Percentiles rank a stretch among this genome's conserved stretches.
phyloP scores from a whole-genome alignment of 2,797 vertebrate species.

The Premnoplex brunnescens region DNA sequence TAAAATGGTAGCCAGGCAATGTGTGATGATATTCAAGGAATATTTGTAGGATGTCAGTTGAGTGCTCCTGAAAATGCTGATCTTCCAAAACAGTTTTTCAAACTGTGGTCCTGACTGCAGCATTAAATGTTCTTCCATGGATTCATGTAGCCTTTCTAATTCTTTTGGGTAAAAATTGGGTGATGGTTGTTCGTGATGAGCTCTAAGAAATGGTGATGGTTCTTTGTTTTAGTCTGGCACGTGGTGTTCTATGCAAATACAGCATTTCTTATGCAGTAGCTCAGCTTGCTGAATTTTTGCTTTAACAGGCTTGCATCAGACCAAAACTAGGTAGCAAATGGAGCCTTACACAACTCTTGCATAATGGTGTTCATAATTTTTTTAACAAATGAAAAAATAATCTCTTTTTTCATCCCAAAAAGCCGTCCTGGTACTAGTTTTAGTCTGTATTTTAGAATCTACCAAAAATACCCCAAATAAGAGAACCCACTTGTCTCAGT shows the following conservation, averaged over 20 bases:
- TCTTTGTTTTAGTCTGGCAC: neutral
- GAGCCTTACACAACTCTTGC: neutral
- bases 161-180: neutral
- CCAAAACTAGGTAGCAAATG: neutral
- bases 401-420: neutral
- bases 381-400: neutral
- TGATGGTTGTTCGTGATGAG: accelerated
- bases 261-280: neutral
- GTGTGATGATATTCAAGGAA: neutral
- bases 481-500: neutral
- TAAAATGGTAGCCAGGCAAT: neutral
- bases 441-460: neutral
- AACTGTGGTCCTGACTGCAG: neutral
- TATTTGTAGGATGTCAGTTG: neutral
- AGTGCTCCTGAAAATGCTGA: neutral
- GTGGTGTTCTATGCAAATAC: neutral
- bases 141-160: accelerated
- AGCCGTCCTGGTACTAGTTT: neutral
- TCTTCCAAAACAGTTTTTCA: neutral
- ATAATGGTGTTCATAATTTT: neutral
- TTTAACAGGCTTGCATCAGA: neutral
- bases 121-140: neutral
- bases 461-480: neutral
- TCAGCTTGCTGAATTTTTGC: neutral
- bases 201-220: neutral